Base-by-base conservation (phyloP, 1,140 invertebrate genomes). In the Epicauta chinensis region DNA sequence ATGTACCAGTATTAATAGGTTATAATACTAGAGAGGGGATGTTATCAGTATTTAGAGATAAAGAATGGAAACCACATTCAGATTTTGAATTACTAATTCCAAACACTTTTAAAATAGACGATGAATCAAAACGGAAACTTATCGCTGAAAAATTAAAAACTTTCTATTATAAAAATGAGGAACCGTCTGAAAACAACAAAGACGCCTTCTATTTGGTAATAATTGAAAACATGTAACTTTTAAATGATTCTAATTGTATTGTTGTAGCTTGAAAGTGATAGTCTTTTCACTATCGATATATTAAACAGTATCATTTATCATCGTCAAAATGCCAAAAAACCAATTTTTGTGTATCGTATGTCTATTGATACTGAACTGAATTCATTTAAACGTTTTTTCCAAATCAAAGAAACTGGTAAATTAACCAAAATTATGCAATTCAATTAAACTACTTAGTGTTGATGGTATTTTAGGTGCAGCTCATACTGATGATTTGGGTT, bases 401-500 rank as follows among this genome's bases (percentile, higher is more conserved):
- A 16, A 3, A 37, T 47, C 2, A 38, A 12, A 0, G 32, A 47
- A 37, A 14, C 34, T 29, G 32, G 34, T 47, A 29, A 5, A 31
- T n/a, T 43, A 6, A 2, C n/a, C n/a, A n/a, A n/a, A n/a, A n/a
- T n/a, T n/a, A n/a, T n/a, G n/a, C n/a, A n/a, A n/a, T n/a, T n/a
- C n/a, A n/a, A n/a, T n/a, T n/a, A 29, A 17, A 9, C 12, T 42
- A 12, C 12, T 15, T 16, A 42, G 0, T n/a, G 13, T 32, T 73
- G 31, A 60, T 69, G n/a, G n/a, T n/a, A n/a, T n/a, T n/a, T n/a
- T n/a, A 57, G 81, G 81, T 1, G 76, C 75, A 1, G 75, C 73
- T 56, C 81, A 84, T 59, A 76, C 72, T 0, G 82, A 84, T 51
- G 81, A 83, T 58, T 40, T 83, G 2, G 76, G 75, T 51, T 83